Evolutionary conservation across 2,113 vertebrate genomes (phyloP).

Genomic region (Girardinichthys multiradiatus): DNA sequence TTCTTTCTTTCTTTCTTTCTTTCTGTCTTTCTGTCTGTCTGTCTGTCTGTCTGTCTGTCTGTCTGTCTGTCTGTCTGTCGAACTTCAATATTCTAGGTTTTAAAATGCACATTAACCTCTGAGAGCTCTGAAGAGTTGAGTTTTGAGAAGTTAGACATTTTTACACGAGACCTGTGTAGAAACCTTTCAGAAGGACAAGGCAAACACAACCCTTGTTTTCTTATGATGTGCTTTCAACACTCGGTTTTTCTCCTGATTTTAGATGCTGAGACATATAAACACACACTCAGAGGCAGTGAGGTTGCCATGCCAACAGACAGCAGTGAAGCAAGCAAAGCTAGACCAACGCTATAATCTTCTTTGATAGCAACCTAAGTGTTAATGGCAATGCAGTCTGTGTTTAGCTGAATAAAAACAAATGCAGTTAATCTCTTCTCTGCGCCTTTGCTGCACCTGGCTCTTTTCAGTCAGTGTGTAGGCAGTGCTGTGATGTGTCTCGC

Average conservation of each 20-base stretch:
- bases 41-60: too few species aligned
- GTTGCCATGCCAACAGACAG: conserved; percentile 76
- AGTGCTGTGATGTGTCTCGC: conserved; percentile 16
- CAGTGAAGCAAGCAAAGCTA: conserved; percentile 53
- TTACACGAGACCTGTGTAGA: too few species aligned
- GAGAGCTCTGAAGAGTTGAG: too few species aligned
- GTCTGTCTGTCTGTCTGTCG: too few species aligned
- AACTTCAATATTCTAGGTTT: too few species aligned
- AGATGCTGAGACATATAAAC: conserved; percentile 25
- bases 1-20: too few species aligned
- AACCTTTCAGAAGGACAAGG: not conserved
- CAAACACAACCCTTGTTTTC: not conserved
- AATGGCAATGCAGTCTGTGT: conserved; percentile 36
- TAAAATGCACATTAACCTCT: too few species aligned
- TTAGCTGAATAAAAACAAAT: conserved; percentile 50
- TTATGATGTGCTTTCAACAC: not conserved
- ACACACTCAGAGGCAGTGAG: conserved; percentile 53
- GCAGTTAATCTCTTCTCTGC: conserved; percentile 24
- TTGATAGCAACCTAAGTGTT: conserved; percentile 32
- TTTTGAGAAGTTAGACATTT: too few species aligned
- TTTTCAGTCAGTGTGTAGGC: conserved; percentile 69
- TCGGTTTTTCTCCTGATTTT: not conserved
- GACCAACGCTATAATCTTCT: conserved; percentile 52
- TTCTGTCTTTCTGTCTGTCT: too few species aligned
- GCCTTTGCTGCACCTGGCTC: conserved; percentile 34